These are phyloP conservation scores for Phengaris alcon DNA, from an alignment of 2,888 invertebrate genomes.

Conservation along the genomic window DNA sequence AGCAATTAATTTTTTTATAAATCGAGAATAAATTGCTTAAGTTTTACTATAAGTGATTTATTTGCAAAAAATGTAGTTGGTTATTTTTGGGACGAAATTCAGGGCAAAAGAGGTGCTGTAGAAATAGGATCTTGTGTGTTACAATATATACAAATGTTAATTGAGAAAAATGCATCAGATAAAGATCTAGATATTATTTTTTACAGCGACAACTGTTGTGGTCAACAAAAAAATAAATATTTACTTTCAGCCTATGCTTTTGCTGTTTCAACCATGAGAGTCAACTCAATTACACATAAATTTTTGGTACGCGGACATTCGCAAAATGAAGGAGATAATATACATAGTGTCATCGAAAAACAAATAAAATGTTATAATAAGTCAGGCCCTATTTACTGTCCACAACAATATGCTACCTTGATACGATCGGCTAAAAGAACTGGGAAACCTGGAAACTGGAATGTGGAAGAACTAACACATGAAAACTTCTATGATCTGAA, in stretches of 20 bases:
- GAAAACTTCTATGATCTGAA: conserved; percentile 41
- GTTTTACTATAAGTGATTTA: conserved; percentile 33
- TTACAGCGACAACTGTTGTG: conserved; percentile 30
- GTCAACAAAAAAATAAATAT: conserved; percentile 33
- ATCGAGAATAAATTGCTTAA: conserved; percentile 34
- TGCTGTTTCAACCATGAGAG: conserved; percentile 29
- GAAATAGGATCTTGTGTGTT: conserved; percentile 36
- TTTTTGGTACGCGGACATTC: conserved; percentile 30
- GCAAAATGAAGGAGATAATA: conserved; percentile 31
- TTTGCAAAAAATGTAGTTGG: conserved; percentile 33
- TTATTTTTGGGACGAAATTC: conserved; percentile 38
- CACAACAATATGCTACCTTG: conserved; percentile 30
- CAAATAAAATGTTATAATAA: conserved; percentile 29
- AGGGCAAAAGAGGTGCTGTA: conserved; percentile 35
- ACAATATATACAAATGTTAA: background rate
- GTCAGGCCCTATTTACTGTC: conserved; percentile 29
- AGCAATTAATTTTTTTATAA: conserved; percentile 37
- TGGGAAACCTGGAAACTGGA: conserved; percentile 39
- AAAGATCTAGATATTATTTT: conserved; percentile 29
- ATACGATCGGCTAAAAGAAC: conserved; percentile 30
- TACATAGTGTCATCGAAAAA: conserved; percentile 31
- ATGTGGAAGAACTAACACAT: conserved; percentile 41
- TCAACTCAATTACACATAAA: conserved; percentile 30
- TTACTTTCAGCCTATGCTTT: conserved; percentile 28
- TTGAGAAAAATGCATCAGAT: conserved; percentile 21